Evolutionary conservation across 2,797 vertebrate species (phyloP), one percentile per base, ranked within the genome.

Genomic region (Gymnoscopelus braueri): DNA sequence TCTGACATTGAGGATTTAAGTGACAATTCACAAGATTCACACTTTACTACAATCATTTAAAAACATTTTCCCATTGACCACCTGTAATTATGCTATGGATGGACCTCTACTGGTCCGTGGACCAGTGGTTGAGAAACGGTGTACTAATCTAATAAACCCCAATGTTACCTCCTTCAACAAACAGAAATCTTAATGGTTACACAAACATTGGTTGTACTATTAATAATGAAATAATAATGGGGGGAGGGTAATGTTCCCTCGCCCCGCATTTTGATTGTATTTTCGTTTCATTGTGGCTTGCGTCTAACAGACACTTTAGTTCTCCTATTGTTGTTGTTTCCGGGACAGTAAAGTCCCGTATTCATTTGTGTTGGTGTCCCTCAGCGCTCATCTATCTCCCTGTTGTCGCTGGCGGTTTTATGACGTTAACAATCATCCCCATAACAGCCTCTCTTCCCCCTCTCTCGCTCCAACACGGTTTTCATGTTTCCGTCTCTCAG

Each of bases 401-500:
- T 15, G 44, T 72, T 78, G 74, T 54, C 58, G 61, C 19, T 69
- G 26, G 81, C 75, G 24, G 58, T 82, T 83, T 86, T 53, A 66
- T 79, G 61, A 74, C 69, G 64, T 73, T 72, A 75, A 56, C 84
- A 84, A 72, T 84, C 75, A 72, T 66, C 39, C 63, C 60, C 50
- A 13, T 50, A 55, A n/a, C 71, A 35, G 14, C 72, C 63, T 63
- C 13, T 75, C 54, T 53, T 3, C 54, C 12, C 53, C 11, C 13
- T 50, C 64, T 60, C 9, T 67, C 7, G 4, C 74, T 68, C 69
- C 44, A 57, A 54, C 79, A 61, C 48, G 59, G 87, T 87, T 82
- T 83, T 75, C 79, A 82, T 89, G 84, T 88, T 86, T 88, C 82
- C 29, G 75, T 87, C 89, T 84, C 82, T 90, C 88, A 88, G 87